phyloP scores from a whole-genome alignment of 2,113 vertebrate species.

The Coptodon bakossiorum region DNA sequence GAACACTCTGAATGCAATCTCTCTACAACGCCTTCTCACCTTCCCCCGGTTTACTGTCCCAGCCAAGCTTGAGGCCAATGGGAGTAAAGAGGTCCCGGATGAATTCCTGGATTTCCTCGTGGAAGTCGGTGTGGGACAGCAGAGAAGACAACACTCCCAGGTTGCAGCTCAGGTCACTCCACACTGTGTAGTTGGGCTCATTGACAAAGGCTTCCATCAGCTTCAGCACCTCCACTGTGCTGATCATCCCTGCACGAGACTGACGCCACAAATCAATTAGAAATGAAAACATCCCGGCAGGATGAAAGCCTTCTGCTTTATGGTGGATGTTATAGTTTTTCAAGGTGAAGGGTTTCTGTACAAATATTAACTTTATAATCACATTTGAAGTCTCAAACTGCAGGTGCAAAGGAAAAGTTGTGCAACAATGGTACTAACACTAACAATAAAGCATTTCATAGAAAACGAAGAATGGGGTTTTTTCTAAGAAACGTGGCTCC shows the following conservation, averaged over 20 bases:
- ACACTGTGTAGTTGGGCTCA: slow-evolving; percentile 98
- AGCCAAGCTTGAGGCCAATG: slow-evolving; percentile 90
- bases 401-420: background rate
- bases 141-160: slow-evolving; percentile 91
- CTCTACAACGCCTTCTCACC: slow-evolving; percentile 64
- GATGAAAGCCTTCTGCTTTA: background rate
- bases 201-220: slow-evolving; percentile 99
- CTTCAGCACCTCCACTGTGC: slow-evolving; percentile 95
- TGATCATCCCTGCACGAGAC: slow-evolving; percentile 96
- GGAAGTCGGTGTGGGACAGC: slow-evolving; percentile 94
- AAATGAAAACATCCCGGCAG: fast-evolving
- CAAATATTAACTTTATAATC: background rate
- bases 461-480: background rate
- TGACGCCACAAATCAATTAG: slow-evolving; percentile 39
- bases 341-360: background rate
- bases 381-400: background rate
- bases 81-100: slow-evolving; percentile 92
- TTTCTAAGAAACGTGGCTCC: background rate
- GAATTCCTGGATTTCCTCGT: slow-evolving; percentile 94
- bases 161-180: slow-evolving; percentile 99
- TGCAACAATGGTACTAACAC: background rate
- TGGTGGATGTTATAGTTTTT: background rate
- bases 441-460: background rate
- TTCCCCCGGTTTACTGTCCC: slow-evolving; percentile 93
- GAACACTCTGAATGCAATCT: background rate